Evolutionary conservation across 2,113 vertebrate genomes (phyloP).

Genomic region (Anoplopoma fimbria): DNA sequence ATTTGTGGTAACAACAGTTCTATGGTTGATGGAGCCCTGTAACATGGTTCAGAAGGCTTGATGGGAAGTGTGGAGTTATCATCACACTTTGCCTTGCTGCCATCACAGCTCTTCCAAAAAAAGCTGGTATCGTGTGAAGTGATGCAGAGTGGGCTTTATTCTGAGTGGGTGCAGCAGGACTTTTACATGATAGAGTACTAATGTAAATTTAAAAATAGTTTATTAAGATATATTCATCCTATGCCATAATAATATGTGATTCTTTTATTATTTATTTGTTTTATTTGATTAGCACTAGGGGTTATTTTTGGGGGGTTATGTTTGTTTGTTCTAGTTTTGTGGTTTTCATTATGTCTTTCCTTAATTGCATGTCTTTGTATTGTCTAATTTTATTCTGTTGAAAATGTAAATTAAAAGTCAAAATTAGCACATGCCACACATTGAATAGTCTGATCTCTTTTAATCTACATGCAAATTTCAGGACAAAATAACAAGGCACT

Average conservation of each 20-base stretch:
- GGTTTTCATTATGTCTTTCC: neutral
- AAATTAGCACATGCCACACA: neutral
- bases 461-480: neutral
- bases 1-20: neutral
- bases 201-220: neutral
- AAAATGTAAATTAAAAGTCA: neutral
- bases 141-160: neutral
- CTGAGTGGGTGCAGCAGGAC: neutral
- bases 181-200: neutral
- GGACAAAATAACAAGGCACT: neutral
- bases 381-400: neutral
- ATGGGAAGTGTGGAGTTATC: too few relatives aligned
- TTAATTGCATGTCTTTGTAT: neutral
- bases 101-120: neutral
- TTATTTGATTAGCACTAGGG: neutral
- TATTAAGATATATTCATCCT: neutral
- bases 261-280: neutral
- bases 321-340: neutral
- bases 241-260: neutral
- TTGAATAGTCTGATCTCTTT: slow-evolving; percentile 4
- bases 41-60: neutral
- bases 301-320: neutral
- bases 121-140: neutral
- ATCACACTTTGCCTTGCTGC: neutral
- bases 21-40: neutral